These are phyloP conservation scores for Melanaphis sacchari DNA, from an alignment of 1,140 invertebrate species.

Conservation along the genomic window DNA sequence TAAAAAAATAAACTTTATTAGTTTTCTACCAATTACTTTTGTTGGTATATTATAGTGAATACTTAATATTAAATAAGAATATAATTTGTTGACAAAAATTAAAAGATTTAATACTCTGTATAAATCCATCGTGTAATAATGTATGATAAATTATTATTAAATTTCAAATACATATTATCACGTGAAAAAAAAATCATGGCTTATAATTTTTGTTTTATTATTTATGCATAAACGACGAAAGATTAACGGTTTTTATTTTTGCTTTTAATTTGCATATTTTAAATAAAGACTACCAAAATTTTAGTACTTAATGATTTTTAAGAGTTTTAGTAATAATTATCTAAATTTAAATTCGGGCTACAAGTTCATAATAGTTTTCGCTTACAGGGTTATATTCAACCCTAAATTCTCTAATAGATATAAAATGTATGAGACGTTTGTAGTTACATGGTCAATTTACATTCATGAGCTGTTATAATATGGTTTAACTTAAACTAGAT, in stretches of 20 bases:
- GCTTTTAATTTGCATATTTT: background rate
- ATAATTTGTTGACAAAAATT: background rate
- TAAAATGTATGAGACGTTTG: background rate
- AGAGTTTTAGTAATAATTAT: background rate
- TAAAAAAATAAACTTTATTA: background rate
- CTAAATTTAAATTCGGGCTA: background rate
- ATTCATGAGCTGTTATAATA: constrained; percentile 15
- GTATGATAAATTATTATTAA: background rate
- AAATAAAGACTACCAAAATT: background rate
- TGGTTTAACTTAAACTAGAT: constrained; percentile 32
- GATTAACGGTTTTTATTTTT: background rate
- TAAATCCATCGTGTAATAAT: background rate
- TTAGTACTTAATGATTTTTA: background rate
- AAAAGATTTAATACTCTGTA: background rate
- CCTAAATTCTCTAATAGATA: constrained; percentile 20
- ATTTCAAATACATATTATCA: background rate
- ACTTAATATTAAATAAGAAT: too few relatives aligned
- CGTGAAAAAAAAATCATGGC: background rate
- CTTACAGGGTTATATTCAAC: background rate
- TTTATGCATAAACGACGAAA: too few relatives aligned
- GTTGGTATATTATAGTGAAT: background rate
- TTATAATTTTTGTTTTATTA: background rate
- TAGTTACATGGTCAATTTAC: constrained; percentile 30
- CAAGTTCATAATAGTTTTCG: background rate
- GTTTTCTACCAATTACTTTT: background rate